Percentiles rank a stretch among this genome's conserved stretches.
These are phyloP conservation scores for Phyllostomus discolor DNA, from an alignment of 2,113 vertebrate genomes.

Conservation along the genomic window DNA sequence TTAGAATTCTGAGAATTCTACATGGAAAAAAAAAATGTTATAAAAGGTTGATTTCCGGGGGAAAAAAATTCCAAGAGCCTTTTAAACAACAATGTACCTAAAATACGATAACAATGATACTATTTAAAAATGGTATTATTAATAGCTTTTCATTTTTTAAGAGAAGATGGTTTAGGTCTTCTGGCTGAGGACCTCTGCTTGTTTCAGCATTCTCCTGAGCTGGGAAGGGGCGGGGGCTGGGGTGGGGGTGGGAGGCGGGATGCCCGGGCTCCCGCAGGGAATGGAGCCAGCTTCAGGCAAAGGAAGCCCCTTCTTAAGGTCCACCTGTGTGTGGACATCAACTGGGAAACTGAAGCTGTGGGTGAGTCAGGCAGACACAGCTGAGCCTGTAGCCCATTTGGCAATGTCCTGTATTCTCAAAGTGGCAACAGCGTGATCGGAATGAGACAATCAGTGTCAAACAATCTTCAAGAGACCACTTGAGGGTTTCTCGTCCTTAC, in stretches of 20 bases:
- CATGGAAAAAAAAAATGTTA: neutral
- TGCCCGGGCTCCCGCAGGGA: neutral
- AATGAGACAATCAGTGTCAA: slow-evolving; percentile 15
- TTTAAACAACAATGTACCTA: neutral
- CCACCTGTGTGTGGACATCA: neutral
- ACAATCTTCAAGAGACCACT: neutral
- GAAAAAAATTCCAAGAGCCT: neutral
- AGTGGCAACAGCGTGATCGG: neutral
- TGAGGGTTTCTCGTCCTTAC: neutral
- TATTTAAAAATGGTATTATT: neutral
- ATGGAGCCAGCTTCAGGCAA: neutral
- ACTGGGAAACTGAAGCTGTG: neutral
- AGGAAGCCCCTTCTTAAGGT: neutral
- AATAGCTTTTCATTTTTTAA: neutral
- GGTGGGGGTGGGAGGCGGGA: too few species aligned
- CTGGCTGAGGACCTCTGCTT: neutral
- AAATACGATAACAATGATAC: neutral
- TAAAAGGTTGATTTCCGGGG: neutral
- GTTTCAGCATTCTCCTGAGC: neutral
- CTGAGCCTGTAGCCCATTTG: neutral
- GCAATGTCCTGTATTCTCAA: neutral
- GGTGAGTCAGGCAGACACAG: neutral
- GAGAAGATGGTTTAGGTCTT: neutral
- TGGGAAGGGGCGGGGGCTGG: neutral
- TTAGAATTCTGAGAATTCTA: neutral